Conservation (phyloP, 2,888 invertebrate species). For the Himalopsyche kuldschensis region DNA sequence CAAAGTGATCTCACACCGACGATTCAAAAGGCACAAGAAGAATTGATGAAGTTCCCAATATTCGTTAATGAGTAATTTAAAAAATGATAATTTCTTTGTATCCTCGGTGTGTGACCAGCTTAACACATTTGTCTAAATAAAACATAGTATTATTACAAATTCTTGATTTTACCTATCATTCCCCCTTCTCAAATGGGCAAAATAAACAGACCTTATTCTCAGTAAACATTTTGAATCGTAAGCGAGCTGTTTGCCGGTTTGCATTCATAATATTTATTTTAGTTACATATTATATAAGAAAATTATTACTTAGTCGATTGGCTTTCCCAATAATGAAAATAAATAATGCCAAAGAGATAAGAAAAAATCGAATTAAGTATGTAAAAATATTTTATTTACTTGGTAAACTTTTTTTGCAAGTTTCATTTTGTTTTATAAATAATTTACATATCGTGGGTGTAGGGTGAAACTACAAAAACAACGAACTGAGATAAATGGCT, state of each 20-base stretch:
- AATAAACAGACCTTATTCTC: too few species aligned
- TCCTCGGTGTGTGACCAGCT: background rate
- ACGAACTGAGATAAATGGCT: too few species aligned
- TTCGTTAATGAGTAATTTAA: too few species aligned
- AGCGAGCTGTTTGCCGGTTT: too few species aligned
- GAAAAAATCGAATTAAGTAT: background rate
- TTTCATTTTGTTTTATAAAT: background rate
- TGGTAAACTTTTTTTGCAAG: background rate
- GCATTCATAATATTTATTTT: too few species aligned
- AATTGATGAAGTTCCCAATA: too few species aligned
- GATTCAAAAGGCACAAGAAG: background rate
- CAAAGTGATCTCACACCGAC: background rate
- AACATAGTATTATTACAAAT: slow-evolving; percentile 21
- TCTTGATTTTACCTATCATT: background rate
- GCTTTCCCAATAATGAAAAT: too few species aligned
- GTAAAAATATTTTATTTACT: background rate
- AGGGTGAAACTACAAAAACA: too few species aligned
- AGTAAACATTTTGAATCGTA: too few species aligned
- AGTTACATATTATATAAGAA: too few species aligned
- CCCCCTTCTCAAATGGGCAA: background rate
- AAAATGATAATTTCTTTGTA: background rate
- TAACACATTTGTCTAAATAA: slow-evolving; percentile 27
- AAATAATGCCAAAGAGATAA: background rate
- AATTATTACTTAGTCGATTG: too few species aligned
- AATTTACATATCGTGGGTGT: background rate